Conservation (phyloP, 2,113 vertebrate species). For the Chauna torquata region DNA sequence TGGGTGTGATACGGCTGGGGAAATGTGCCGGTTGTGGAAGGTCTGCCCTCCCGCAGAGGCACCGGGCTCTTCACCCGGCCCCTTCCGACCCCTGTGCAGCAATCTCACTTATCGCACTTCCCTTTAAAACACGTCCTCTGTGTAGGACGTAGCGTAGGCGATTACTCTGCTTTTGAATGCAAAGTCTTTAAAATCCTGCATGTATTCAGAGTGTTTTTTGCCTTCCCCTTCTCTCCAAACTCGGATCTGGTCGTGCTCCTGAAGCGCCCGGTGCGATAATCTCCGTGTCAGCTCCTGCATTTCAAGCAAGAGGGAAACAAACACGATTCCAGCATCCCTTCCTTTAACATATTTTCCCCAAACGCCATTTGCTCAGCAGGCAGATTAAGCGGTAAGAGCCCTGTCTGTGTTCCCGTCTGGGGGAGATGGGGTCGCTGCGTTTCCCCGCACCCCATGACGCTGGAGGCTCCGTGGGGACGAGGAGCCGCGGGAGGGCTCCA, state of each 20-base stretch:
- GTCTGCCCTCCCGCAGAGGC: no score
- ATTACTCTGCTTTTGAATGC: accelerated
- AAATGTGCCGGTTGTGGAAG: no score
- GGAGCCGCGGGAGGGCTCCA: background rate
- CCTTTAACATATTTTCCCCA: accelerated
- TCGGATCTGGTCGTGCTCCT: background rate
- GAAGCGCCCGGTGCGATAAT: slow-evolving; percentile 13
- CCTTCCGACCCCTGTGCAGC: accelerated
- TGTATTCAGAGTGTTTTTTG: background rate
- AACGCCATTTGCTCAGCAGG: background rate
- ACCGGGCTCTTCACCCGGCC: accelerated
- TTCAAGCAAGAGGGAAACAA: background rate
- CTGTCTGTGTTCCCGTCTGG: background rate
- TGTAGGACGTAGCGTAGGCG: accelerated
- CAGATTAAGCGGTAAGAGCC: accelerated
- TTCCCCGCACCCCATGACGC: background rate
- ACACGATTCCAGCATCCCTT: accelerated
- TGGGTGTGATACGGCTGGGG: no score
- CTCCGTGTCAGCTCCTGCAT: background rate
- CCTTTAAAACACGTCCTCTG: accelerated
- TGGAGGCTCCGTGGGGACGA: background rate
- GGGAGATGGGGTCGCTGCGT: background rate
- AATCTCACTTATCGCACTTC: no score
- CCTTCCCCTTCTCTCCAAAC: background rate
- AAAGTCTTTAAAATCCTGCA: accelerated